Conservation (phyloP, 2,888 invertebrate genomes). For the Perdita meconis region DNA sequence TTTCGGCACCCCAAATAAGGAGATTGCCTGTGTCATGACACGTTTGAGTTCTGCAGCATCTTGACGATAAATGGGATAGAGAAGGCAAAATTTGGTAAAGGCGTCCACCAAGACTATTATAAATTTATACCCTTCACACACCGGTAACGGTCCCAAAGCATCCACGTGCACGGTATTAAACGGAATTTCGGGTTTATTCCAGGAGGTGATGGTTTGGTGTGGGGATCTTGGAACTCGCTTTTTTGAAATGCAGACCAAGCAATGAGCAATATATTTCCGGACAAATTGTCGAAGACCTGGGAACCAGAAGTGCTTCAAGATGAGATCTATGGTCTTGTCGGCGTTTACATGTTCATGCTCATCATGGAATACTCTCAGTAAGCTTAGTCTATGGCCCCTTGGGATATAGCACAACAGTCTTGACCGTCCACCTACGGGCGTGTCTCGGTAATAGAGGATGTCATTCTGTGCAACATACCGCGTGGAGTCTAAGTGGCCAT, state of each 20-base stretch:
- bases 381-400: not conserved
- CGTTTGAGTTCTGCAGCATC: not conserved
- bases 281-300: not conserved
- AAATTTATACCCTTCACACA: no score
- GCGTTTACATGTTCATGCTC: not conserved
- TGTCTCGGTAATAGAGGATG: not conserved
- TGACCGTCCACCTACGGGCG: not conserved
- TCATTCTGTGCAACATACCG: not conserved
- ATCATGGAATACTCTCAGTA: not conserved
- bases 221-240: not conserved
- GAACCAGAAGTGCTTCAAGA: not conserved
- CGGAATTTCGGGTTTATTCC: not conserved
- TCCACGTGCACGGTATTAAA: not conserved
- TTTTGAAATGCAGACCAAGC: not conserved
- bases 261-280: not conserved
- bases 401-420: not conserved
- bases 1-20: not conserved
- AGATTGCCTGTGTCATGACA: not conserved
- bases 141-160: no score
- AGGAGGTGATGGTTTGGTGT: not conserved
- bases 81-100: not conserved
- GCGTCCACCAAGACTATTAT: not conserved
- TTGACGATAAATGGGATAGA: not conserved
- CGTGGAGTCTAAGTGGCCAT: not conserved
- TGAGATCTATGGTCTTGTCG: not conserved